Percentiles rank a stretch among this genome's conserved stretches.
phyloP scores from a whole-genome alignment of 2,113 vertebrate genomes.

The Forbesichthys agassizii region DNA sequence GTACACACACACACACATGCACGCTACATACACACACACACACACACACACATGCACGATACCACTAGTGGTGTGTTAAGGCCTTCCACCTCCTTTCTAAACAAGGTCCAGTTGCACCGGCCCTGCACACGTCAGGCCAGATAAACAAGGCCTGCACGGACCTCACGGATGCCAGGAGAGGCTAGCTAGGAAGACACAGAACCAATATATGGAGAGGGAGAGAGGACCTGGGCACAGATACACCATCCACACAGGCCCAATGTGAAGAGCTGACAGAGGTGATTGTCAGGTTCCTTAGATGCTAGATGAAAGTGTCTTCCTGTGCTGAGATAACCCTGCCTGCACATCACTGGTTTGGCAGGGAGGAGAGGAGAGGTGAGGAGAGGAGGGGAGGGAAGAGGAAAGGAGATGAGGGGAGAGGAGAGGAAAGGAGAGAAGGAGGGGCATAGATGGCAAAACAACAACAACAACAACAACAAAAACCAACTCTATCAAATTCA shows the following conservation, averaged over 20 bases:
- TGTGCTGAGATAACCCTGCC: constrained; percentile 1
- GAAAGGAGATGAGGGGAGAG: neutral
- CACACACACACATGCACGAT: too few relatives aligned
- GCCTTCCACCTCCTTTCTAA: constrained; percentile 47
- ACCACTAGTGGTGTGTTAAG: constrained; percentile 18
- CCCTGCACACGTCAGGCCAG: constrained; percentile 51
- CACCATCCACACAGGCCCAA: neutral
- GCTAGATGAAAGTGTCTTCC: neutral
- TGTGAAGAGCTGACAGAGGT: constrained; percentile 1
- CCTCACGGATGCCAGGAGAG: constrained; percentile 16
- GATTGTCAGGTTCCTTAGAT: constrained; percentile 19
- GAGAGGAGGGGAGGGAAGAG: neutral
- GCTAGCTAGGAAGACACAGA: constrained; percentile 20
- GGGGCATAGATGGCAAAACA: neutral
- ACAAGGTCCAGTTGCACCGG: constrained; percentile 48
- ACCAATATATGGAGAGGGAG: neutral
- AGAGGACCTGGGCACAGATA: neutral
- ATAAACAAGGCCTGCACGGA: constrained; percentile 46
- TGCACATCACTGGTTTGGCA: too few relatives aligned
- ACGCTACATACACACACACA: too few relatives aligned
- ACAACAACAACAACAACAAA: neutral
- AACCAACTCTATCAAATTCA: neutral
- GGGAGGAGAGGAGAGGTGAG: neutral
- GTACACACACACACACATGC: neutral
- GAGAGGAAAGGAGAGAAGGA: neutral